Evolutionary conservation across 2,797 vertebrate genomes (phyloP).

Genomic region (Hoplostethus atlanticus): DNA sequence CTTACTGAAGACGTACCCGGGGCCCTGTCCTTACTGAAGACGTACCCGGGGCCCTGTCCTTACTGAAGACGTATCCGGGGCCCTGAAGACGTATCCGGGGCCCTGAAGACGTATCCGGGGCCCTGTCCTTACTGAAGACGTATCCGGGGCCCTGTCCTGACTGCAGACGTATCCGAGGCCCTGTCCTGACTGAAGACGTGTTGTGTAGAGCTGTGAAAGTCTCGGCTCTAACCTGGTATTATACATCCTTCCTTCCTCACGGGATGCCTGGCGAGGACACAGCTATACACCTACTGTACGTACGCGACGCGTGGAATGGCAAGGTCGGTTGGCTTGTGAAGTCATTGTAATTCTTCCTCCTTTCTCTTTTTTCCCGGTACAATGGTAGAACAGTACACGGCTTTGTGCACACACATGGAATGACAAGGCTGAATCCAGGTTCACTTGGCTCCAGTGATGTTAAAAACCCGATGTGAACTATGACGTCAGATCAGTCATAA

Average conservation of each 20-base stretch:
- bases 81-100: no score
- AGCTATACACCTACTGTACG: slow-evolving; percentile 45
- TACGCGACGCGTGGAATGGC: slow-evolving; percentile 46
- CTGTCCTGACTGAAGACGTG: slow-evolving; percentile 70
- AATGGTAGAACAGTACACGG: background rate
- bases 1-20: no score
- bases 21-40: no score
- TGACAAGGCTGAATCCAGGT: background rate
- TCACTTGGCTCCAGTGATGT: slow-evolving; percentile 25
- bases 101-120: no score
- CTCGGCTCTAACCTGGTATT: slow-evolving; percentile 71
- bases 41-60: background rate
- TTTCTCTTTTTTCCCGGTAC: no score
- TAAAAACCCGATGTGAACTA: slow-evolving; percentile 16
- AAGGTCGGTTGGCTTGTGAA: slow-evolving; percentile 35
- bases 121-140: no score
- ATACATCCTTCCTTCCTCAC: slow-evolving; percentile 51
- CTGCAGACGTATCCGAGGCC: no score
- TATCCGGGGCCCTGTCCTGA: no score
- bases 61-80: slow-evolving; percentile 67
- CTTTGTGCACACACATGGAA: slow-evolving; percentile 10
- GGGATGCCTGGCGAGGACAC: slow-evolving; percentile 50
- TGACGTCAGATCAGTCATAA: slow-evolving; percentile 20
- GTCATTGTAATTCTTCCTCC: slow-evolving; percentile 46
- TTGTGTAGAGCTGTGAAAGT: slow-evolving; percentile 62